phyloP scores from a whole-genome alignment of 2,888 invertebrate genomes.

The Enchytraeus crypticus region DNA sequence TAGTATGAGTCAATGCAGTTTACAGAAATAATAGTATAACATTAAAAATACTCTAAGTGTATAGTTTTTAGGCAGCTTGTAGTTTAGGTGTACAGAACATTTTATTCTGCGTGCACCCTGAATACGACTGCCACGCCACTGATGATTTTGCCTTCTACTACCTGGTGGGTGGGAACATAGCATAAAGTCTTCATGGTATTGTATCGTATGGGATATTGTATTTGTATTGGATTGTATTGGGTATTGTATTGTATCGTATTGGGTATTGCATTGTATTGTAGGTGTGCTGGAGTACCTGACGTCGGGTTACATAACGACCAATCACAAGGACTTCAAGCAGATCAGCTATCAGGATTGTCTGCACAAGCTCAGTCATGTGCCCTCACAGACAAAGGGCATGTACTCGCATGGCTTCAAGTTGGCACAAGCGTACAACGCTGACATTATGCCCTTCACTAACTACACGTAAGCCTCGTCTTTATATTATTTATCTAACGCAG shows the following conservation, averaged over 20 bases:
- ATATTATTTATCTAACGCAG: background rate
- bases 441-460: slow-evolving; percentile 95
- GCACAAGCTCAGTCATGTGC: slow-evolving; percentile 65
- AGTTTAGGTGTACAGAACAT: too few species aligned
- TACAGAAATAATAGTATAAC: too few species aligned
- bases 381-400: slow-evolving; percentile 39
- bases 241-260: too few species aligned
- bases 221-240: background rate
- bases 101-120: too few species aligned
- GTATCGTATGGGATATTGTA: background rate
- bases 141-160: background rate
- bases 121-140: background rate
- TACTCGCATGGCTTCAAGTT: slow-evolving; percentile 93
- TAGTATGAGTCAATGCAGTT: too few species aligned
- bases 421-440: slow-evolving; percentile 82
- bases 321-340: slow-evolving; percentile 93
- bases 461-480: slow-evolving; percentile 68
- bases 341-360: slow-evolving; percentile 83
- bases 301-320: slow-evolving; percentile 76
- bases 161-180: background rate
- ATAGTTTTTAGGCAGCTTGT: too few species aligned
- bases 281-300: slow-evolving; percentile 93
- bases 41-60: too few species aligned
- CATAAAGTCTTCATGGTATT: background rate
- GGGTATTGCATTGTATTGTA: slow-evolving; percentile 40